Evolutionary conservation across 1,140 invertebrate species (phyloP).

Genomic region (Drosophila takahashii): DNA sequence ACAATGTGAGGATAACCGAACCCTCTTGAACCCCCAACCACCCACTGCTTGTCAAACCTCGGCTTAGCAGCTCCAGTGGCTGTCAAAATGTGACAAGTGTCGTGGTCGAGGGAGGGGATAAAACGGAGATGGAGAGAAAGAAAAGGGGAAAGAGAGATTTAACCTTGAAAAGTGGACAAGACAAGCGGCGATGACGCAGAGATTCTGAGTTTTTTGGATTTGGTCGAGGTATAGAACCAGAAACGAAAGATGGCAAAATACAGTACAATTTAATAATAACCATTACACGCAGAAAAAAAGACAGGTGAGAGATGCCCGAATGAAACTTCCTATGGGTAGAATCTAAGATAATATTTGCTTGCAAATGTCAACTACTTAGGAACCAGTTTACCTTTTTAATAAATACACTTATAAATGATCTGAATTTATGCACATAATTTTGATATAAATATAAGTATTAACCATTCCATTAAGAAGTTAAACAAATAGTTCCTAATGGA

Average conservation of each 20-base stretch:
- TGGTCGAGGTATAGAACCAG: background rate
- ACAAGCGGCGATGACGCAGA: conserved; percentile 23
- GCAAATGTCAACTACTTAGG: conserved; percentile 24
- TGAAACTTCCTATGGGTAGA: conserved; percentile 4
- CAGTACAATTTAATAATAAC: conserved; percentile 23
- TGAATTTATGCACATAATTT: conserved; percentile 23
- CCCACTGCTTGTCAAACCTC: conserved; percentile 16
- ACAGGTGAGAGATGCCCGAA: conserved; percentile 10
- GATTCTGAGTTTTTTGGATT: conserved; percentile 19
- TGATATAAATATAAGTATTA: conserved; percentile 2
- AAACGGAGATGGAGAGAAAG: conserved; percentile 7
- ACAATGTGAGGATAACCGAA: background rate
- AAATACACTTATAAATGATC: background rate
- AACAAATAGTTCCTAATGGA: conserved; percentile 12
- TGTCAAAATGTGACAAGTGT: conserved; percentile 50
- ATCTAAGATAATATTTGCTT: conserved; percentile 2
- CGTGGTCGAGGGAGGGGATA: conserved; percentile 4
- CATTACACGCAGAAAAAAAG: conserved; percentile 16
- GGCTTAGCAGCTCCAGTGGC: conserved; percentile 12
- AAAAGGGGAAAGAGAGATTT: conserved; percentile 33
- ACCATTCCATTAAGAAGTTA: conserved; percentile 3
- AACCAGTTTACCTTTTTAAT: conserved; percentile 7
- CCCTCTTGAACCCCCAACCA: background rate
- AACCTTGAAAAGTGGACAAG: conserved; percentile 54
- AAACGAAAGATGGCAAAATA: conserved; percentile 29